phyloP scores from a whole-genome alignment of 2,888 invertebrate species.

The Acrobasis repandana region DNA sequence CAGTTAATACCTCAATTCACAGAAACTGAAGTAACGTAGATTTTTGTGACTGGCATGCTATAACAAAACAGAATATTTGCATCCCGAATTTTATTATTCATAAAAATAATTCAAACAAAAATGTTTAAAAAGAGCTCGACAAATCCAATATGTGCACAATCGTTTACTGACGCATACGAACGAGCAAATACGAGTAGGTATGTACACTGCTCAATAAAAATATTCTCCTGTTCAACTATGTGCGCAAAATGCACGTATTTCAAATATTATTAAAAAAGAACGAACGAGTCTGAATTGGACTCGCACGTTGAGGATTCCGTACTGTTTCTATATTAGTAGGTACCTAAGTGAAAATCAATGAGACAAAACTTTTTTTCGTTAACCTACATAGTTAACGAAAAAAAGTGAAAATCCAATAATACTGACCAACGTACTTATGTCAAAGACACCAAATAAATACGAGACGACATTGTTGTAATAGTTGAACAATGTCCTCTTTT shows the following conservation, averaged over 20 bases:
- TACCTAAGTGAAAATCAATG: too few species aligned
- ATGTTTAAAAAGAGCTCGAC: conserved; percentile 20
- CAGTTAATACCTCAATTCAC: too few species aligned
- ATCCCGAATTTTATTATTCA: conserved; percentile 2
- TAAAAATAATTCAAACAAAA: conserved; percentile 22
- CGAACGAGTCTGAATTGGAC: neutral
- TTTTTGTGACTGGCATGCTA: too few species aligned
- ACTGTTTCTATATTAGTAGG: neutral
- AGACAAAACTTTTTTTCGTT: too few species aligned
- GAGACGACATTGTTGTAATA: too few species aligned
- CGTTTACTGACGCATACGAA: conserved; percentile 11
- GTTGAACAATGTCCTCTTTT: too few species aligned
- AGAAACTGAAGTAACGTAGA: too few species aligned
- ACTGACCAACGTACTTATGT: too few species aligned
- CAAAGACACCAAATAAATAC: too few species aligned
- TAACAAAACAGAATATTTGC: too few species aligned
- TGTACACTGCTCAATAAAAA: conserved; percentile 13
- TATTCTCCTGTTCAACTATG: neutral
- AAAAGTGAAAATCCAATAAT: too few species aligned
- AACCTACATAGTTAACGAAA: too few species aligned
- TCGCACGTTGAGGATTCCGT: neutral
- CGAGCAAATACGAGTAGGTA: conserved; percentile 1
- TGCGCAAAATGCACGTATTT: conserved; percentile 25
- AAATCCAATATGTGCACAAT: conserved; percentile 11
- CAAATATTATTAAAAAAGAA: conserved; percentile 27